Evolutionary conservation across 2,888 invertebrate genomes (phyloP), one percentile per base, ranked within the genome.

Genomic region (Ctenicera cuprea): DNA sequence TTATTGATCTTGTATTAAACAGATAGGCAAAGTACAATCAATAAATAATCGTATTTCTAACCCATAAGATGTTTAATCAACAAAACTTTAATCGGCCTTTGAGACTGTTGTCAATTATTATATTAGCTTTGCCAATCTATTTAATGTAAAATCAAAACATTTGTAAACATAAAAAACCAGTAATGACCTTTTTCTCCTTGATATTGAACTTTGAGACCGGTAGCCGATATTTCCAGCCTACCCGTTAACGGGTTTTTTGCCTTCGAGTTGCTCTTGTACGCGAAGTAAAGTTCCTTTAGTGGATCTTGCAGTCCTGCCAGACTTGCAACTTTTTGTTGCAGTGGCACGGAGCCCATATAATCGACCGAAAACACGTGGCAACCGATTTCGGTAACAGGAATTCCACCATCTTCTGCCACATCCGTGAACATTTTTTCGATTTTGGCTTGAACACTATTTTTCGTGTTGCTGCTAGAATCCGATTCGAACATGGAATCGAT

Each of bases 371-470:
- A 93, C 2, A 79, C 80, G 73, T 87, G 87, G 0, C 85, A 82
- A 11, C 85, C 86, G 9, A 85, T 80, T 79, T 91, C 91, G 43
- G 89, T 88, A 8, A 91, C 89, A 0, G 91, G 90, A 64, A 85
- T 87, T 33, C 89, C 89, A 33, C 86, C 84, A 74, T 91, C 89
- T 57, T 89, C 86, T 2, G 93, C 91, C 82, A 94, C 91, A 74
- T 94, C 94, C 22, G 91, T 91, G 83, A 96, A 96, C 92, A 96
- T 94, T 81, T 93, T 92, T 85, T 96, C 95, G 86, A 96, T 96
- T 81, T 94, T 92, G 14, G 94, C 95, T 86, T 96, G 96, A 1
- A 96, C 95, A 67, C 92, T 92, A 82, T 94, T 94, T 80, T 90
- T 91, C 38, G 90, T 89, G 82, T 85, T 81, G 78, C 83, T 71